Conservation (phyloP, 2,113 vertebrate genomes). For the Brevimyrus niger region DNA sequence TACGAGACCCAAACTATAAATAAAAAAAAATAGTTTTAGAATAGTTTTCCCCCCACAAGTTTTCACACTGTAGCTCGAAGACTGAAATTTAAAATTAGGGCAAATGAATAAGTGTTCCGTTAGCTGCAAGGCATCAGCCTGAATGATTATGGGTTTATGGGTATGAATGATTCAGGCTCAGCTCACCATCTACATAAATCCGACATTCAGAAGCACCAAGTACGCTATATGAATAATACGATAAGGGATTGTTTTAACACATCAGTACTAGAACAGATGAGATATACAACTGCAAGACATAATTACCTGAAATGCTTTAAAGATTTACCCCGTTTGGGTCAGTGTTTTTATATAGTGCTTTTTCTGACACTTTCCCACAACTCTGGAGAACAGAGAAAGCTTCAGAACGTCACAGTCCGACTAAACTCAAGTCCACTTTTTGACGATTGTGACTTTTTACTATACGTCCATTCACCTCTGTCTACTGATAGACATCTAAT, state of each 20-base stretch:
- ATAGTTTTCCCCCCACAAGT: background rate
- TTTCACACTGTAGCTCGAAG: background rate
- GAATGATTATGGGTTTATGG: too few relatives aligned
- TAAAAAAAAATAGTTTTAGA: background rate
- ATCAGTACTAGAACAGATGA: background rate
- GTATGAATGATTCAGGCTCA: background rate
- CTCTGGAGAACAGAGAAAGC: background rate
- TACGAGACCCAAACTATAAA: background rate
- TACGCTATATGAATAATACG: background rate
- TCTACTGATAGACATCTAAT: background rate
- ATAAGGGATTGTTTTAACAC: background rate
- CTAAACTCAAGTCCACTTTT: background rate
- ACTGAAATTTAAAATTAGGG: background rate
- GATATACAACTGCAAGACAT: background rate
- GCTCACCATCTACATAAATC: background rate
- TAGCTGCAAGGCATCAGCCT: too few relatives aligned
- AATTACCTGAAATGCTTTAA: background rate
- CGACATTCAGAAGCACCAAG: background rate
- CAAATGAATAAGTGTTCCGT: background rate
- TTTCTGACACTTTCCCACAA: background rate
- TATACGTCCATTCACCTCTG: background rate
- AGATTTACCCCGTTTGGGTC: background rate
- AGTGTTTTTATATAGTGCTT: background rate
- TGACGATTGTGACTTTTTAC: background rate
- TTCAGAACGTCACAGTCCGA: background rate